Conservation (phyloP, 2,797 vertebrate species). For the Cyclopterus lumpus region DNA sequence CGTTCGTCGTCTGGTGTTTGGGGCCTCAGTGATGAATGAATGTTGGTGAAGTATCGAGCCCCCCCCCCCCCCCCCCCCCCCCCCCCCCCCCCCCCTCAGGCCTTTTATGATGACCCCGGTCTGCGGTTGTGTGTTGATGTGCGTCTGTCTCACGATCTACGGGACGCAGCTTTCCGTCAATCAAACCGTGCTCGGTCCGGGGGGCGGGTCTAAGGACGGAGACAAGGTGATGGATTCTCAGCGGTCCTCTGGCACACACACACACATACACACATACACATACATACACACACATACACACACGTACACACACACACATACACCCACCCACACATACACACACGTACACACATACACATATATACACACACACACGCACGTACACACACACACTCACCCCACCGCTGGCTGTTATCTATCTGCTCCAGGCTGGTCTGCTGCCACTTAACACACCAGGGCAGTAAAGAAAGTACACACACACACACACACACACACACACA, state of each 20-base stretch:
- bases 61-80: slow-evolving; percentile 9
- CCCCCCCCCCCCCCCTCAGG: too few species aligned
- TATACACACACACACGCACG: too few species aligned
- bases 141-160: too few species aligned
- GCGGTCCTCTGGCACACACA: slow-evolving; percentile 65
- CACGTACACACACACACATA: neutral
- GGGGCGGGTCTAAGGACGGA: too few species aligned
- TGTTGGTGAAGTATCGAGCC: slow-evolving; percentile 68
- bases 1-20: slow-evolving; percentile 56
- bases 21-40: slow-evolving; percentile 49
- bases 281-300: neutral
- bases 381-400: neutral
- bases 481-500: slow-evolving; percentile 12
- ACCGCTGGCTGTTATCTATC: slow-evolving; percentile 75
- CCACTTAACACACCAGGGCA: slow-evolving; percentile 72
- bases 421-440: slow-evolving; percentile 75
- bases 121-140: too few species aligned
- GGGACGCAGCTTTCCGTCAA: too few species aligned
- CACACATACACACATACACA: too few species aligned
- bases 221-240: too few species aligned
- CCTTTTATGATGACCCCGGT: too few species aligned
- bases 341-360: neutral
- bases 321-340: neutral
- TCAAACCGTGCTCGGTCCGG: too few species aligned
- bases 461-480: slow-evolving; percentile 42